A percentile compares a stretch with the other conserved stretches of the same genome.
Conservation (phyloP, 2,888 invertebrate species). For the Actias luna region DNA sequence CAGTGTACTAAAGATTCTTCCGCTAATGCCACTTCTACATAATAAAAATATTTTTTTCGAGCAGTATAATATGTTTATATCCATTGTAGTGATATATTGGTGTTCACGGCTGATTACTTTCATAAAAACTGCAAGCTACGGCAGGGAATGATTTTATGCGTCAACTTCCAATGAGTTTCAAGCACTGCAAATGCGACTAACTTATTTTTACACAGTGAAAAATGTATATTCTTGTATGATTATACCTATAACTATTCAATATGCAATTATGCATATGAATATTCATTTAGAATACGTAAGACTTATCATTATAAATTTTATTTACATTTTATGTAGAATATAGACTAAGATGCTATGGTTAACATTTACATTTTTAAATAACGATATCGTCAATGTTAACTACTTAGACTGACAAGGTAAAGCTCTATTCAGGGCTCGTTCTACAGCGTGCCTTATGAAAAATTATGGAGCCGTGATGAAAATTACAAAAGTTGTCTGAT, state of each 20-base stretch:
- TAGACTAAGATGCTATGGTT: not conserved
- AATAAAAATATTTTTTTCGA: not conserved
- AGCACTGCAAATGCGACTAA: not conserved
- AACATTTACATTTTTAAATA: not conserved
- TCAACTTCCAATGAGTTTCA: not conserved
- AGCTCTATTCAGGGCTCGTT: constrained; percentile 30
- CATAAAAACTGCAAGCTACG: not conserved
- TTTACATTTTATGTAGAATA: too few species aligned
- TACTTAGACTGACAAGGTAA: constrained; percentile 27
- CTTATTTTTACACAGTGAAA: not conserved
- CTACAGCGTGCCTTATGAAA: constrained; percentile 56
- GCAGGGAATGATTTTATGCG: not conserved
- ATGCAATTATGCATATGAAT: too few species aligned
- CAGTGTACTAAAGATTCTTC: not conserved
- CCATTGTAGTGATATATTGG: not conserved
- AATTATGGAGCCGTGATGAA: constrained; percentile 66
- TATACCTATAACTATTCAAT: too few species aligned
- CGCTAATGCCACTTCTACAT: not conserved
- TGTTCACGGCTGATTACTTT: not conserved
- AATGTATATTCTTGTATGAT: too few species aligned
- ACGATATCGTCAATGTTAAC: not conserved
- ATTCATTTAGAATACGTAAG: too few species aligned
- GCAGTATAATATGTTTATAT: not conserved
- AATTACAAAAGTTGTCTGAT: constrained; percentile 77
- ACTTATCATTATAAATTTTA: too few species aligned